Conservation (phyloP, 2,113 vertebrate genomes). For the Dromas ardeola region DNA sequence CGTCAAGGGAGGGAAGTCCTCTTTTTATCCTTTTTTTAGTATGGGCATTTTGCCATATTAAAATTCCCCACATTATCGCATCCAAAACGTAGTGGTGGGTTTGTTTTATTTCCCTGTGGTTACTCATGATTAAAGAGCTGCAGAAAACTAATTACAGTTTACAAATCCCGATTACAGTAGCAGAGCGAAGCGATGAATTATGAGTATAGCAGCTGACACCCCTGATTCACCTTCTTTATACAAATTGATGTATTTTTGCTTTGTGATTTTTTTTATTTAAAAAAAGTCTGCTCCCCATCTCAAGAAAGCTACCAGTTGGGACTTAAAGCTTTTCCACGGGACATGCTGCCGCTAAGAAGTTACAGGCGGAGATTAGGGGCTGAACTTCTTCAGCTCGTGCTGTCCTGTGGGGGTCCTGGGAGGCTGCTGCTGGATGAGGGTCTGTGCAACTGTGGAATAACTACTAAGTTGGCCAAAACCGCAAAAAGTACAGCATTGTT, state of each 20-base stretch:
- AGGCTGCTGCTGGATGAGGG: neutral
- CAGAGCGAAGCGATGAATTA: neutral
- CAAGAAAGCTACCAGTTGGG: neutral
- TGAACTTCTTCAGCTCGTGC: neutral
- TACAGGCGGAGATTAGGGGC: neutral
- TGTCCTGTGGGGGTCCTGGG: neutral
- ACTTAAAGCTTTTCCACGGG: neutral
- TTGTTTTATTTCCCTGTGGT: neutral
- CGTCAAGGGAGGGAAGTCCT: neutral
- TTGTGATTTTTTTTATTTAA: neutral
- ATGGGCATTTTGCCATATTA: neutral
- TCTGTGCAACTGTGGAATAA: too few species aligned
- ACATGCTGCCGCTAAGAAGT: neutral
- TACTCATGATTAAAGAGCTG: neutral
- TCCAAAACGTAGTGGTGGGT: neutral
- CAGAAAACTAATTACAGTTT: neutral
- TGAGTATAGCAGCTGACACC: neutral
- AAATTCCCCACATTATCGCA: accelerated
- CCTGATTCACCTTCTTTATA: neutral
- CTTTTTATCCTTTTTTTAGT: neutral
- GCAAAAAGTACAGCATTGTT: too few species aligned
- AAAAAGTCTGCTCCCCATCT: neutral
- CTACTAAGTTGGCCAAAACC: too few species aligned
- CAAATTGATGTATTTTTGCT: neutral
- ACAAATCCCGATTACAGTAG: neutral